Conservation (phyloP, 2,797 vertebrate genomes). For the Coluber constrictor region DNA sequence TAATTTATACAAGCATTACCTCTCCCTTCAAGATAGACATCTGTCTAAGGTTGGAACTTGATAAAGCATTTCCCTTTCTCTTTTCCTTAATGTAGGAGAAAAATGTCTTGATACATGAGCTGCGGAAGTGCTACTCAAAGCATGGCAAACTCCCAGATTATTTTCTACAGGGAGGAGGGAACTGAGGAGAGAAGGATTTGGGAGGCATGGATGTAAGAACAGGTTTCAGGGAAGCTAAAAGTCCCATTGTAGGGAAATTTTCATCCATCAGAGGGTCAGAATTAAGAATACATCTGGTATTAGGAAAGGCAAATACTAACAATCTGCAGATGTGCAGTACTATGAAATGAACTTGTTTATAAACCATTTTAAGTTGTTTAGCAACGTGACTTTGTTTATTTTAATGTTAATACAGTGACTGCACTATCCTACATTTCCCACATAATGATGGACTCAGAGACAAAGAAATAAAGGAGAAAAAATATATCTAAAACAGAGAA, state of each 20-base stretch:
- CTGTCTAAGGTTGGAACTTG: background rate
- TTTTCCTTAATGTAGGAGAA: background rate
- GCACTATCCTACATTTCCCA: background rate
- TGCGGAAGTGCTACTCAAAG: background rate
- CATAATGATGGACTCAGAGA: background rate
- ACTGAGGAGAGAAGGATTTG: background rate
- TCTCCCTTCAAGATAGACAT: background rate
- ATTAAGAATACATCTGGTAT: background rate
- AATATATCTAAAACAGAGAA: background rate
- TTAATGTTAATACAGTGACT: background rate
- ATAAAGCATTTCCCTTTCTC: background rate
- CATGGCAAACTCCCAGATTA: background rate
- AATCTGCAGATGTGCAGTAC: background rate
- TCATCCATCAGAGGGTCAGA: background rate
- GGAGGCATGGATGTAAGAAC: background rate
- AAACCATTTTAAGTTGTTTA: background rate
- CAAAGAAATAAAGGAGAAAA: background rate
- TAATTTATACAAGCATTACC: background rate
- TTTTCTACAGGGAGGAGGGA: background rate
- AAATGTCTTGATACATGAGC: background rate
- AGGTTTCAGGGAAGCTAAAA: background rate
- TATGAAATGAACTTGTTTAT: background rate
- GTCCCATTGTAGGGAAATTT: background rate
- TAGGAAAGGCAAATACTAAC: background rate
- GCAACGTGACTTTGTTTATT: background rate